phyloP scores from a whole-genome alignment of 1,140 invertebrate genomes.

The Sinonovacula constricta region DNA sequence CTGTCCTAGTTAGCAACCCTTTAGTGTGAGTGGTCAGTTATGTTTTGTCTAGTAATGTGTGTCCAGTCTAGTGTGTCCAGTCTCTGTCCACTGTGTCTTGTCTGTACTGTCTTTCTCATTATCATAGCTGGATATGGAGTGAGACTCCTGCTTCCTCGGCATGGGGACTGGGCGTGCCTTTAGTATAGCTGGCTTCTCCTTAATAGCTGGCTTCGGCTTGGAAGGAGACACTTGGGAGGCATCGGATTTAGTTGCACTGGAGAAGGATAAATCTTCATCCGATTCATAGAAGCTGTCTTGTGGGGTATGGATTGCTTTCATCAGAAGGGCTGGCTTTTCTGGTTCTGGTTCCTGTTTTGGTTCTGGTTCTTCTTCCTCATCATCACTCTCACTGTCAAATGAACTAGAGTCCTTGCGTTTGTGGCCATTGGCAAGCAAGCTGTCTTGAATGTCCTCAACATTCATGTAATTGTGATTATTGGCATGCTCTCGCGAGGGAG shows the following conservation, averaged over 20 bases:
- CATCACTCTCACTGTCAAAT: too few species aligned
- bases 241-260: conserved; percentile 10
- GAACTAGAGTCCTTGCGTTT: background rate
- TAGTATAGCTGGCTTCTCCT: conserved; percentile 10
- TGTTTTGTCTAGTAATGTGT: too few species aligned
- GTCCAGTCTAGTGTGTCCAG: too few species aligned
- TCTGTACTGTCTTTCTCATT: conserved; percentile 40
- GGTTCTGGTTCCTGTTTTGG: too few species aligned
- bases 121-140: conserved; percentile 54
- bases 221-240: background rate
- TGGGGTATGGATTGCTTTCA: background rate
- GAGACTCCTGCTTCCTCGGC: conserved; percentile 55
- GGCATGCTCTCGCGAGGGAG: conserved; percentile 42
- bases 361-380: background rate
- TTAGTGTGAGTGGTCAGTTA: too few species aligned
- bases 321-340: too few species aligned
- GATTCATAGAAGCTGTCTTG: conserved; percentile 74
- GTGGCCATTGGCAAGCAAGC: too few species aligned
- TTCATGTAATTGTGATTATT: conserved; percentile 47
- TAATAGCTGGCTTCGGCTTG: conserved; percentile 2
- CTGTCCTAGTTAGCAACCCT: too few species aligned
- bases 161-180: conserved; percentile 54
- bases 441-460: conserved; percentile 37
- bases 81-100: too few species aligned
- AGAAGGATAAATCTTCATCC: conserved; percentile 58